A percentile compares a stretch with the other conserved stretches of the same genome.
These are phyloP conservation scores for Sabatieria punctata DNA, from an alignment of 2,888 invertebrate species.

Conservation along the genomic window DNA sequence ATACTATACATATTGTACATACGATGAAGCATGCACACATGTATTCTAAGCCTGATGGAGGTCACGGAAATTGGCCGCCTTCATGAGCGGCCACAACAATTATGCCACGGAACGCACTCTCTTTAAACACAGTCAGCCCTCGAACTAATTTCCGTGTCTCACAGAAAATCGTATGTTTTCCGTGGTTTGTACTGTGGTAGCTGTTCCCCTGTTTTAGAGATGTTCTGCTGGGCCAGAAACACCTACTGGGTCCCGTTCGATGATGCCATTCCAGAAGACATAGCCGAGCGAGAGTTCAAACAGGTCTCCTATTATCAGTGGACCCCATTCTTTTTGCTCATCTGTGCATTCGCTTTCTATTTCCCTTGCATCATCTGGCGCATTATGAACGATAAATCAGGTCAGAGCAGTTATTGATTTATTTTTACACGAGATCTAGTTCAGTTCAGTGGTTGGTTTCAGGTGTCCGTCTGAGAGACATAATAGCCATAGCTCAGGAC, in stretches of 20 bases:
- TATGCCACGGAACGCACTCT: no score
- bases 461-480: slow-evolving; percentile 27
- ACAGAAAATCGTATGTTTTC: no score
- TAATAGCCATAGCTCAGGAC: slow-evolving; percentile 27
- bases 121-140: no score
- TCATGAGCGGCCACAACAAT: no score
- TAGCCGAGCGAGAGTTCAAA: slow-evolving; percentile 15
- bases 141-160: no score
- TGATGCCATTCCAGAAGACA: slow-evolving; percentile 20
- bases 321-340: slow-evolving; percentile 29
- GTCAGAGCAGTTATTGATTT: slow-evolving; percentile 2
- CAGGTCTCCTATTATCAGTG: slow-evolving; percentile 22
- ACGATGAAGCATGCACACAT: no score
- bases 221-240: slow-evolving; percentile 27
- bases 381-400: slow-evolving; percentile 25
- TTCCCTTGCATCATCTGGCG: slow-evolving; percentile 31
- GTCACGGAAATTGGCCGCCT: no score
- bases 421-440: no score
- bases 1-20: no score
- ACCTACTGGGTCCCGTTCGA: slow-evolving; percentile 29
- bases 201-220: slow-evolving; percentile 20
- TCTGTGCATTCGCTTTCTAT: slow-evolving; percentile 31
- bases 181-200: no score
- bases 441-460: slow-evolving; percentile 1
- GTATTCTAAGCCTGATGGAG: no score